Base-by-base conservation (phyloP, 2,797 vertebrate genomes). In the Leptodactylus fallax region DNA sequence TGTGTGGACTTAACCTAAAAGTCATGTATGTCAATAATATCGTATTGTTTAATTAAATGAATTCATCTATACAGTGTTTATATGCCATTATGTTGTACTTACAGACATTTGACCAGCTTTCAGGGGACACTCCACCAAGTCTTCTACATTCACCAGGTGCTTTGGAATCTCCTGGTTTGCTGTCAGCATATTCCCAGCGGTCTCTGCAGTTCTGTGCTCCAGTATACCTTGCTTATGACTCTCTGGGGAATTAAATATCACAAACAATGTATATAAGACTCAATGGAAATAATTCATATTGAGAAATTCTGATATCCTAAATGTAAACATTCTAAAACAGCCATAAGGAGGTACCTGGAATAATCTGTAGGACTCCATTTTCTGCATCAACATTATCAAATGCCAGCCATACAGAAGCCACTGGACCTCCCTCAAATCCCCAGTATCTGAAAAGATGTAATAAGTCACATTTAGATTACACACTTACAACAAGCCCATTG, bases 161-260 rank as follows among this genome's bases (percentile, higher is more conserved):
- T 92, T 94, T 85, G 95, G 95, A 87, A 96, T 96, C 92, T 96
- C 95, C 90, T 96, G 96, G 88, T 96, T 96, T 87, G 95, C 93
- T 45, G 93, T 91, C 88, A 96, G 92, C 94, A 96, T 95, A 93
- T 96, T 96, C 69, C 95, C 95, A 0, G 87, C 36, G 23, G 87
- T 91, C 12, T 25, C 17, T 36, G 95, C 93, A 49, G 86, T 89
- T 0, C n/a, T 92, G 91, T 96, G 96, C 25, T 92, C 93, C 71
- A 95, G 85, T 90, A 95, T 91, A 36, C 96, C 96, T 19, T 88
- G 91, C 25, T 81, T 76, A 90, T 96, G 96, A 87, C 92, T 96
- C 5, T 94, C 96, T 96, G 45, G 76, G 79, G 67, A 11, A 63
- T 72, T 17, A 53, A 0, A 71, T 36, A 36, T 36, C 7, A 56